These are phyloP conservation scores for Cynaeus angustus DNA, from an alignment of 2,888 invertebrate genomes.

Conservation along the genomic window DNA sequence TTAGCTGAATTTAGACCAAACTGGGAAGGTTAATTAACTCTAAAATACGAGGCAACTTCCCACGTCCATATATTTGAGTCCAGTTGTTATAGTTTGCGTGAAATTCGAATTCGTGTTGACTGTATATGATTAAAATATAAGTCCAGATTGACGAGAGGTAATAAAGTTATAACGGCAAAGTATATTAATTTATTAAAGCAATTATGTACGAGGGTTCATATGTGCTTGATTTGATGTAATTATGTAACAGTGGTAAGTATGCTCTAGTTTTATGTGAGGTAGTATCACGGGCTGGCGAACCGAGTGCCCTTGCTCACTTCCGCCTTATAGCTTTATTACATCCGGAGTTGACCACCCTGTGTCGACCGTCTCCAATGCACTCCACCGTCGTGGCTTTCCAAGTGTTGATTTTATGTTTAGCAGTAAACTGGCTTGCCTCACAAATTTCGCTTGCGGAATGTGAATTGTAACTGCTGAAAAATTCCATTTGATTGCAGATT, in stretches of 20 bases:
- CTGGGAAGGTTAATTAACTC: not conserved
- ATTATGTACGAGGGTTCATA: conserved; percentile 35
- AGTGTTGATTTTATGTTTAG: conserved; percentile 37
- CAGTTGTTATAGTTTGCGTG: conserved; percentile 13
- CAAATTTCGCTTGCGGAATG: conserved; percentile 3
- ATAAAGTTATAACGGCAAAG: conserved; percentile 30
- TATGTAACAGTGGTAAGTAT: conserved; percentile 36
- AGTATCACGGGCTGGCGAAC: conserved; percentile 36
- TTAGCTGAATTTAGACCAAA: not conserved
- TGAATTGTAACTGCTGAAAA: not conserved
- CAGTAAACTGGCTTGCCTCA: conserved; percentile 30
- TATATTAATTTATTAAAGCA: conserved; percentile 33
- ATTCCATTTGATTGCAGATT: too few species aligned
- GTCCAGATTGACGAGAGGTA: conserved; percentile 32
- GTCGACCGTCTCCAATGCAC: conserved; percentile 22
- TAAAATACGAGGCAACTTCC: conserved; percentile 6
- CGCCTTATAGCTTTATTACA: conserved; percentile 54
- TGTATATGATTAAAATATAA: conserved; percentile 18
- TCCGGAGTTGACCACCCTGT: conserved; percentile 52
- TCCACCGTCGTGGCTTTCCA: conserved; percentile 28
- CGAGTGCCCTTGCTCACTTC: conserved; percentile 50
- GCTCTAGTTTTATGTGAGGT: conserved; percentile 38
- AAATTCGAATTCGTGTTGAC: conserved; percentile 11
- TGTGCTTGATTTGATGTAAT: conserved; percentile 43
- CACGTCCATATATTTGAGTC: conserved; percentile 1